Base-by-base conservation (phyloP, 2,888 invertebrate species). In the Drosophila sordidula region DNA sequence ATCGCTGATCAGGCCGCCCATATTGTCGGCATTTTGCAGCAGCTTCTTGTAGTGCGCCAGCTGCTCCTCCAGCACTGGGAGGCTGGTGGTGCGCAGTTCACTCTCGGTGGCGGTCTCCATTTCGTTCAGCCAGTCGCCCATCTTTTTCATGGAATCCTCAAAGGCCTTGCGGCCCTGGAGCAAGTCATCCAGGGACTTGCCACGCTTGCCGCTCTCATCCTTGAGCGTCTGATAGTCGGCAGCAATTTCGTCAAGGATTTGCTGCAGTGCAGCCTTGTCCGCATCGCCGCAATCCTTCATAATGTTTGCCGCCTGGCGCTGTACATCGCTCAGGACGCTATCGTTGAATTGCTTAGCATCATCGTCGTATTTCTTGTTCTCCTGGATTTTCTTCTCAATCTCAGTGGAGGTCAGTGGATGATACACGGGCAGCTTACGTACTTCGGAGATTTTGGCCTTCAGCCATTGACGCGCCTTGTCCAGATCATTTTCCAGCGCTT, bases 91-190 rank as follows among this genome's bases (percentile, higher is more conserved):
- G 44, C 97, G 94, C 4, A 98, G 93, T 87, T 97, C 97, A 34
- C 96, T 95, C 9, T 96, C 95, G 1, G 96, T 95, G 3, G 96
- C 96, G 0, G 97, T 96, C 92, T 98, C 98, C 29, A 97, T 97
- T 92, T 98, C 97, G 78, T 97, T 96, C 39, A 98, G 93, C 98
- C 98, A 98, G 81, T 96, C 95, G 74, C 96, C 95, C 89, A 97
- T 95, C 84, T 95, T 95, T 62, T 96, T 95, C 49, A 97, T 94
- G 67, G 96, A 96, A 44, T 94, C 94, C 92, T 98, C 98, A 82
- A 97, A 97, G 47, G 95, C 94, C 86, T 95, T 96, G 67, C 98
- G 94, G 12, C 95, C 95, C 90, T 96, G 95, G 11, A 97, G 92
- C 11, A 97, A 93, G 92, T 96, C 96, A 39, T 94, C 94, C 26